These are phyloP conservation scores for Balearica regulorum DNA, from an alignment of 2,797 vertebrate genomes.

Conservation along the genomic window DNA sequence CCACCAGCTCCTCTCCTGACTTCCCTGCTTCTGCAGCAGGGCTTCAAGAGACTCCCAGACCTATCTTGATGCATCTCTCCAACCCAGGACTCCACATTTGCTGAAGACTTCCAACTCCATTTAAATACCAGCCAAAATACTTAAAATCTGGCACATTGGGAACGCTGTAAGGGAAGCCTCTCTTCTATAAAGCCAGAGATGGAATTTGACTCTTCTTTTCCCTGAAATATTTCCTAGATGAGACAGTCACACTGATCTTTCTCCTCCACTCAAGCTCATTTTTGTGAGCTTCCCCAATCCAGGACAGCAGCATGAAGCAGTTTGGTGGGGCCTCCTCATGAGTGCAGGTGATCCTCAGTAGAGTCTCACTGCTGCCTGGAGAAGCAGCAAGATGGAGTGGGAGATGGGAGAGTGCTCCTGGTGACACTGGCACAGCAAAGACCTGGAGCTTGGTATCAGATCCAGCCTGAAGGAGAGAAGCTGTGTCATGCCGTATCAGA, in stretches of 20 bases:
- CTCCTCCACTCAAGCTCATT: not conserved
- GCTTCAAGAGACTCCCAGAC: not conserved
- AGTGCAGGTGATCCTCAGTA: not conserved
- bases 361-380: not conserved
- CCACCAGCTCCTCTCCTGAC: not conserved
- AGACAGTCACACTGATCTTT: not conserved
- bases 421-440: fast-evolving
- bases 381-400: not conserved
- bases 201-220: not conserved
- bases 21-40: not conserved
- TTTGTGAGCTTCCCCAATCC: not conserved
- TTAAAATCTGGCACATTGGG: not conserved
- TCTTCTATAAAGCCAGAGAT: not conserved
- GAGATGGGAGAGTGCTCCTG: not conserved
- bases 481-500: not conserved
- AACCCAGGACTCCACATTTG: not conserved
- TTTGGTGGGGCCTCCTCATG: not conserved
- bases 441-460: not conserved
- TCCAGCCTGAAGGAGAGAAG: not conserved
- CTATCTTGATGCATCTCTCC: not conserved
- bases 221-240: not conserved
- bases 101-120: not conserved
- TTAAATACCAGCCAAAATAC: not conserved
- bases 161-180: not conserved
- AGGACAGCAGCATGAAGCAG: not conserved